phyloP scores from a whole-genome alignment of 2,113 vertebrate species.

The Leptobrachium leishanense region DNA sequence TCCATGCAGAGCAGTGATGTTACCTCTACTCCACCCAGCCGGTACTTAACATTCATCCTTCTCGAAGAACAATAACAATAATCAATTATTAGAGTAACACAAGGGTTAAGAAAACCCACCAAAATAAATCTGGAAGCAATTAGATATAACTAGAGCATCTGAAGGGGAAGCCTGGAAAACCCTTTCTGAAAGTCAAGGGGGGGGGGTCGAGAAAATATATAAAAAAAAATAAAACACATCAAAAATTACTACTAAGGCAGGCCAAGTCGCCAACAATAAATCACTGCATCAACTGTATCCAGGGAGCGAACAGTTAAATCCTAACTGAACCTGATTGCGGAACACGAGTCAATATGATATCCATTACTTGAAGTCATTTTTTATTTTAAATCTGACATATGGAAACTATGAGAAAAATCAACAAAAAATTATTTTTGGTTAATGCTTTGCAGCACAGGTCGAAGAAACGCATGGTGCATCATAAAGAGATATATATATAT shows the following conservation, averaged over 20 bases:
- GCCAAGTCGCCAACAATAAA: slow-evolving; percentile 57
- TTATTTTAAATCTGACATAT: slow-evolving; percentile 29
- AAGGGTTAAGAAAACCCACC: slow-evolving; percentile 48
- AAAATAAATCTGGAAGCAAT: slow-evolving; percentile 68
- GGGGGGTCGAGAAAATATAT: slow-evolving; percentile 5
- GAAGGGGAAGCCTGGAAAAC: slow-evolving; percentile 52
- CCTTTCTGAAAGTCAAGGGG: slow-evolving; percentile 66
- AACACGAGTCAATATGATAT: slow-evolving; percentile 32
- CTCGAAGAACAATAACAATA: too few relatives aligned
- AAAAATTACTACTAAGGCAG: slow-evolving; percentile 55
- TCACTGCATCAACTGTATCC: background rate
- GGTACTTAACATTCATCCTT: too few relatives aligned
- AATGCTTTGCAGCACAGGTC: slow-evolving; percentile 33
- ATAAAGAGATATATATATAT: background rate
- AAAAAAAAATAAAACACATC: slow-evolving; percentile 52
- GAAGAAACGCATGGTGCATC: background rate
- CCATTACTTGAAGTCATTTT: slow-evolving; percentile 19
- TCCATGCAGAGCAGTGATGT: too few relatives aligned
- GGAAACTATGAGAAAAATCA: slow-evolving; percentile 26
- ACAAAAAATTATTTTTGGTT: slow-evolving; percentile 24
- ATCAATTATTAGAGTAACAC: slow-evolving; percentile 13
- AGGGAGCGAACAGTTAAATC: background rate
- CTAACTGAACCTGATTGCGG: slow-evolving; percentile 34
- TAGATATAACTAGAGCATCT: slow-evolving; percentile 61
- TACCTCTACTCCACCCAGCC: too few relatives aligned